Conservation (phyloP, 2,888 invertebrate species). For the Alcis repandata region DNA sequence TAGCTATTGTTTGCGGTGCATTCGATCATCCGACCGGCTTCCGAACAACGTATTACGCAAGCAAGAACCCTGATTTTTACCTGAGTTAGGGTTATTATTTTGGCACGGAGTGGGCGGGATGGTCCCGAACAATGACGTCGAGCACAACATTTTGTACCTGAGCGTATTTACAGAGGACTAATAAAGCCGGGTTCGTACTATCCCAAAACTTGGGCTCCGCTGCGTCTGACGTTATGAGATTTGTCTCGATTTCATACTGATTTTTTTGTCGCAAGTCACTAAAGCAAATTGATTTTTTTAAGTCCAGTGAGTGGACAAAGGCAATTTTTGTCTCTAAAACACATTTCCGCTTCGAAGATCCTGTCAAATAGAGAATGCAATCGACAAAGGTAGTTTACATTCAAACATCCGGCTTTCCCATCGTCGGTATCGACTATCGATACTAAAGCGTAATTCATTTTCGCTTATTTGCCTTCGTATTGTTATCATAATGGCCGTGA, state of each 20-base stretch:
- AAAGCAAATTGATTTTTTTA: slow-evolving; percentile 66
- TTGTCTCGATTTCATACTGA: slow-evolving; percentile 51
- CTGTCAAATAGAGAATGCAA: slow-evolving; percentile 72
- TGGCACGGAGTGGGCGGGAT: slow-evolving; percentile 77
- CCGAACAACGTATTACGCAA: slow-evolving; percentile 78
- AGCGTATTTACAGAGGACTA: slow-evolving; percentile 77
- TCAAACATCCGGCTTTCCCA: slow-evolving; percentile 81
- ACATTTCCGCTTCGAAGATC: slow-evolving; percentile 73
- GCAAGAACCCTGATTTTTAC: slow-evolving; percentile 78
- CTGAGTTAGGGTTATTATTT: slow-evolving; percentile 75
- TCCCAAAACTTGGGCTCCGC: slow-evolving; percentile 66
- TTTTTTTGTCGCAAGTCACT: slow-evolving; percentile 60
- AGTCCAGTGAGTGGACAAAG: slow-evolving; percentile 61
- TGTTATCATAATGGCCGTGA: slow-evolving; percentile 39
- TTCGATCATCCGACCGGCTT: slow-evolving; percentile 71
- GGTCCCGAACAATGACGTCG: slow-evolving; percentile 65
- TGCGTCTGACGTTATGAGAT: slow-evolving; percentile 70
- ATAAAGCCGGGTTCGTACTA: slow-evolving; percentile 53
- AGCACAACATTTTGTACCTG: slow-evolving; percentile 80
- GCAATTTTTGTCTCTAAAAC: slow-evolving; percentile 62
- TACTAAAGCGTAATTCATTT: slow-evolving; percentile 43
- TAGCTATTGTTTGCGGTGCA: slow-evolving; percentile 71
- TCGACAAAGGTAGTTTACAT: slow-evolving; percentile 74
- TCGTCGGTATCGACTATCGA: slow-evolving; percentile 46
- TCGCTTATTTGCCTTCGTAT: slow-evolving; percentile 38